A percentile compares a stretch with the other conserved stretches of the same genome.
Conservation (phyloP, 23 tunicate genomes). For the Ascidia mentula region DNA sequence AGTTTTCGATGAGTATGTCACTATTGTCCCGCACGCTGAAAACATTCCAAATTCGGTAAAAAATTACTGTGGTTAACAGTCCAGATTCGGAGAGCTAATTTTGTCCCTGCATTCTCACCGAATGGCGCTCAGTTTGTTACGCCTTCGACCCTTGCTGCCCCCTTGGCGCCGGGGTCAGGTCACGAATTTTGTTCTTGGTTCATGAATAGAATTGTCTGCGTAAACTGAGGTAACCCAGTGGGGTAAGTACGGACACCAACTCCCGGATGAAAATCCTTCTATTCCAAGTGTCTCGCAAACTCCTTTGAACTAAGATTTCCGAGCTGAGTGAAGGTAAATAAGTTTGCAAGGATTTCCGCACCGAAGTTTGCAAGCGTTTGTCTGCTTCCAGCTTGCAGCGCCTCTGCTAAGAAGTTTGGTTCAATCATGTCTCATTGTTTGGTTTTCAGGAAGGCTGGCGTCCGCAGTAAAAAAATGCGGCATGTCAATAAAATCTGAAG, state of each 20-base stretch:
- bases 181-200: not conserved
- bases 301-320: not conserved
- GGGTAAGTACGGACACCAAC: not conserved
- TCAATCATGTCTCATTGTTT: not conserved
- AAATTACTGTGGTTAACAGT: no score
- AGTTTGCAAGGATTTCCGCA: not conserved
- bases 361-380: not conserved
- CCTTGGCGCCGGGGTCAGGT: not conserved
- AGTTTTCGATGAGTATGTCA: no score
- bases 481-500: no score
- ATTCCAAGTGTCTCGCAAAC: not conserved
- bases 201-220: not conserved
- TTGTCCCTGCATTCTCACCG: no score
- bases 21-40: no score
- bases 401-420: not conserved
- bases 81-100: no score
- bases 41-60: no score
- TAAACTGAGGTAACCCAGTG: not conserved
- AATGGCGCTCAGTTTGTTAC: no score
- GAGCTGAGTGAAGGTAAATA: not conserved
- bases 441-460: not conserved
- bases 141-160: not conserved
- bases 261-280: not conserved
- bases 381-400: not conserved
- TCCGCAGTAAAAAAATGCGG: not conserved